Evolutionary conservation across 2,888 invertebrate genomes (phyloP), one percentile per base, ranked within the genome.

Genomic region (Oegoconia quadripuncta): DNA sequence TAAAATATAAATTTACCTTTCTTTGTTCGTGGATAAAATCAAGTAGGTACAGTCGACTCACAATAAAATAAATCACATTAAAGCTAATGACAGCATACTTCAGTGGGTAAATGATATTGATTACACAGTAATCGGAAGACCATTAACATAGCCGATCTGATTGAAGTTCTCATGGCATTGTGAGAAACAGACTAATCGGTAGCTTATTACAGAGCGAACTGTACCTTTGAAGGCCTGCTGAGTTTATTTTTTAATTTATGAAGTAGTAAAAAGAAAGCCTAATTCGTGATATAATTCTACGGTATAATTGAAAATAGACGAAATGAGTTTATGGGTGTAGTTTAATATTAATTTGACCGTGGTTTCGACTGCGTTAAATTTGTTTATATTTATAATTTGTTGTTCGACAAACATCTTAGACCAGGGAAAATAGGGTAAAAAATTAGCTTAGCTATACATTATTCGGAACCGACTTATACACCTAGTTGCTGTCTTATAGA

Each of bases 161-260:
- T 74, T 71, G 72, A 60, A 62, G 61, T 73, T 74, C 73, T 61
- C 70, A 72, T 59, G 69, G 54, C 44, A 40, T 52, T 64, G 62
- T 62, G 64, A 63, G 62, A 65, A 60, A 52, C 46, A 25, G 37
- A 46, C 49, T 59, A 54, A 58, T 56, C 52, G 50, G 55, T 55
- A 52, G 55, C 51, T 35, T 32, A 47, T 48, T 52, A 46, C 29
- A 1, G 42, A 34, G 37, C 33, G 8, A 31, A 41, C 41, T 41
- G 42, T 38, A 40, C 22, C 35, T 12, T 22, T 22, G 32, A 32
- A 8, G 8, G 18, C 12, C 12, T 33, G 33, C n/a, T 30, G 7
- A 30, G 30, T n/a, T 4, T 15, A 30, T 15, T 30, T 30, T 17
- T 30, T 30, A 28, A 37, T 33, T 20, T 30, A 11, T 28, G 28